Base-by-base conservation (phyloP, 2,113 vertebrate genomes). In the Albula goreensis region DNA sequence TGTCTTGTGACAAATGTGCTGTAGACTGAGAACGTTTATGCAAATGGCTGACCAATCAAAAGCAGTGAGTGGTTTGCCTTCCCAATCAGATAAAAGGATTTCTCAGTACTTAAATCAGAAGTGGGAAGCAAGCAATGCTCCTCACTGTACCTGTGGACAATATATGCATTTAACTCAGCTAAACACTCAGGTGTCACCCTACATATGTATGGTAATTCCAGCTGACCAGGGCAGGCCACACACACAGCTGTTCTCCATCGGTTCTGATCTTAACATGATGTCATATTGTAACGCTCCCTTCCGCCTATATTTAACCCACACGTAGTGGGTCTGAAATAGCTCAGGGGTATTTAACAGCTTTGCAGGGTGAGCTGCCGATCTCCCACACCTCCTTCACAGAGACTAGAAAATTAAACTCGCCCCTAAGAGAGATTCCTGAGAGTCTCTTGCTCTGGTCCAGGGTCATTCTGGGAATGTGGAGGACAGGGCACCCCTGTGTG, bases 261-360 rank as follows among this genome's bases (percentile, higher is more conserved):
- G 66, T 6, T 66, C 12, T 50, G 13, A 10, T 79, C 78, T 41
- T n/a, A 7, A 6, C 87, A 88, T 93, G 89, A 88, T 90, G 91
- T 85, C 81, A 84, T 85, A 89, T 87, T 89, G 92, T 88, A 92
- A 90, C 90, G 89, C 89, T 87, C 81, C 87, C 81, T 84, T 86
- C 85, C 83, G 70, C 88, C 92, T 95, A 95, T 94, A 93, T 94
- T 94, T 95, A 94, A 93, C 91, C 89, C 86, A 89, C 86, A 90
- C 89, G 90, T 89, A 86, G 89, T 77, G 60, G 90, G 88, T 84
- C 83, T 91, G 88, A 90, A 89, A 93, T 93, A 93, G 88, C 91
- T 87, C 88, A 87, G 87, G 89, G 78, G 88, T n/a, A 74, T 83
- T 83, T 50, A 70, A 83, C 15, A 74, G 19, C 6, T 25, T 41